phyloP scores from a whole-genome alignment of 53 echinoderm and acorn worm species.

The Zoroaster sp. region DNA sequence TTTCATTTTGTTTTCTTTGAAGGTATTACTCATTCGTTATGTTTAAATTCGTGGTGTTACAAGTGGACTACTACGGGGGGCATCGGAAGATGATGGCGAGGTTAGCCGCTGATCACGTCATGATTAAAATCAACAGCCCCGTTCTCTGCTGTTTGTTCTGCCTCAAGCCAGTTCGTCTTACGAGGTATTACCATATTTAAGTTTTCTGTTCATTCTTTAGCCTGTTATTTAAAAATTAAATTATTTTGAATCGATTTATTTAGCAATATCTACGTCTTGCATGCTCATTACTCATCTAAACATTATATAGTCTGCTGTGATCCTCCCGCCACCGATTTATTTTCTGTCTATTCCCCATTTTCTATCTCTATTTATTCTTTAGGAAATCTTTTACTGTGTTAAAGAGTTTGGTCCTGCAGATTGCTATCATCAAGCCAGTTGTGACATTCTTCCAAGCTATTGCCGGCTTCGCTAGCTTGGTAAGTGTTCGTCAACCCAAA shows the following conservation, averaged over 20 bases:
- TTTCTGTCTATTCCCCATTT: too few species aligned
- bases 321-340: too few species aligned
- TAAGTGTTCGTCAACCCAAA: not conserved
- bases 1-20: too few species aligned
- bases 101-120: not conserved
- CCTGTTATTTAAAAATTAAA: too few species aligned
- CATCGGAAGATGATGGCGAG: conserved; percentile 48
- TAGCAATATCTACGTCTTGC: too few species aligned
- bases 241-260: not conserved
- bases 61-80: conserved; percentile 53
- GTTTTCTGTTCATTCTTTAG: not conserved
- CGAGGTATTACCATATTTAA: not conserved
- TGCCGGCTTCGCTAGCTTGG: conserved; percentile 12
- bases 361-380: too few species aligned
- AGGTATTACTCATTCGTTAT: conserved; percentile 45
- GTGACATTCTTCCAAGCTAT: conserved; percentile 31
- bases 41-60: conserved; percentile 44
- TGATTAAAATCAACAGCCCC: conserved; percentile 13
- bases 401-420: conserved; percentile 30
- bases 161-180: conserved; percentile 40
- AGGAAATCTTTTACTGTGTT: conserved; percentile 10
- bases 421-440: conserved; percentile 37
- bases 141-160: conserved; percentile 45
- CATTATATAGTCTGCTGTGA: too few species aligned
- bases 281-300: too few species aligned